Evolutionary conservation across 2,888 invertebrate species (phyloP).

Genomic region (Theretra japonica): DNA sequence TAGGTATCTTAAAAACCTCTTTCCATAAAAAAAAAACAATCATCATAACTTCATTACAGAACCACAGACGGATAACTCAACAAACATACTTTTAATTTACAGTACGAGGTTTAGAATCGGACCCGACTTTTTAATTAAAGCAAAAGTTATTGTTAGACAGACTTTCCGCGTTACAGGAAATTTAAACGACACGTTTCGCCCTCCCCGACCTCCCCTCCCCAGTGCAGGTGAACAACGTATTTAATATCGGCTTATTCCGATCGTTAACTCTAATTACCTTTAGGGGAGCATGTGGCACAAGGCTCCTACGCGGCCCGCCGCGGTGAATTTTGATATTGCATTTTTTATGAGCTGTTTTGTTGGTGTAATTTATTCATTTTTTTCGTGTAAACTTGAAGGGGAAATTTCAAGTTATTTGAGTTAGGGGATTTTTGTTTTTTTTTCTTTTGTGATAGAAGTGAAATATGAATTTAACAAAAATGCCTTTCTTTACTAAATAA

Average conservation of each 20-base stretch:
- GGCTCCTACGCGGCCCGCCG: not conserved
- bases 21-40: too few relatives aligned
- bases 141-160: constrained; percentile 30
- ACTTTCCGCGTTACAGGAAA: constrained; percentile 13
- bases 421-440: not conserved
- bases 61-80: too few relatives aligned
- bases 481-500: too few relatives aligned
- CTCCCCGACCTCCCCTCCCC: constrained; percentile 3
- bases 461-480: too few relatives aligned
- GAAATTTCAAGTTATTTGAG: not conserved
- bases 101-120: not conserved
- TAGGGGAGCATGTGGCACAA: constrained; percentile 22
- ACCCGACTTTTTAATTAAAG: constrained; percentile 31
- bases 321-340: constrained; percentile 15
- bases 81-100: too few relatives aligned
- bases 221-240: constrained; percentile 26
- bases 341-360: constrained; percentile 18
- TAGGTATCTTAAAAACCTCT: too few relatives aligned
- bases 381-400: constrained; percentile 4
- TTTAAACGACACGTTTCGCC: constrained; percentile 19
- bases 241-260: constrained; percentile 30
- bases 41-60: too few relatives aligned
- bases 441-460: not conserved
- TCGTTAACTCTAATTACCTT: constrained; percentile 26
- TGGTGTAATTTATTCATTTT: constrained; percentile 18